Evolutionary conservation across 92 coral and sea anemone genomes (phyloP), one percentile per base, ranked within the genome.

Genomic region (Umimayanthus chanpuru): DNA sequence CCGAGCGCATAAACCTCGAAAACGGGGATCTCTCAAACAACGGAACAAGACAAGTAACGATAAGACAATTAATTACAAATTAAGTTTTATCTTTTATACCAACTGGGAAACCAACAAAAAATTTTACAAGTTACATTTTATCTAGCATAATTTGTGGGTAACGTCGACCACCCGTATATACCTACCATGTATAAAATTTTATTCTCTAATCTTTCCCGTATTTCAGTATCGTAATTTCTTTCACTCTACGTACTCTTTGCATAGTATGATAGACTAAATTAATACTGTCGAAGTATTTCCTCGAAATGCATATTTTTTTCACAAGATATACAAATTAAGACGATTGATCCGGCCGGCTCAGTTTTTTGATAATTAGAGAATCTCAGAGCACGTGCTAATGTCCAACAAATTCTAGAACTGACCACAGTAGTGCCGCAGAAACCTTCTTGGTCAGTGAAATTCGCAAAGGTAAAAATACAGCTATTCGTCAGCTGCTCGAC

Each of bases 401-500:
- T 18, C 68, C 25, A 61, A 16, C 6, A 18, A 18, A 61, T 7
- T 20, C 26, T 23, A 21, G 26, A 61, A 61, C 68, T 61, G 25
- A 18, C 68, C 58, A 53, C 58, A 53, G 58, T 53, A 53, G 49
- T 12, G 32, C 28, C 29, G 1, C 25, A 41, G 16, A 25, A 41
- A 77, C 21, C 25, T 30, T 11, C 32, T 21, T 72, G 40, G 40
- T 6, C 36, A 73, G 41, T 73, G 44, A 40, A 36, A 32, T 40
- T 11, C 58, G 3, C 58, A 73, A 30, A 39, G 79, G 47, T 2
- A 28, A 14, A 25, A 2, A 2, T 44, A 10, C 47, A 30, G 30
- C 50, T 23, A 36, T 55, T 81, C 50, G 85, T 83, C 87, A 83
- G 77, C 87, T 83, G 77, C 87, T 67, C 64, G 78, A 10, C 28